phyloP scores from a whole-genome alignment of 2,797 vertebrate genomes.

The Strix occidentalis region DNA sequence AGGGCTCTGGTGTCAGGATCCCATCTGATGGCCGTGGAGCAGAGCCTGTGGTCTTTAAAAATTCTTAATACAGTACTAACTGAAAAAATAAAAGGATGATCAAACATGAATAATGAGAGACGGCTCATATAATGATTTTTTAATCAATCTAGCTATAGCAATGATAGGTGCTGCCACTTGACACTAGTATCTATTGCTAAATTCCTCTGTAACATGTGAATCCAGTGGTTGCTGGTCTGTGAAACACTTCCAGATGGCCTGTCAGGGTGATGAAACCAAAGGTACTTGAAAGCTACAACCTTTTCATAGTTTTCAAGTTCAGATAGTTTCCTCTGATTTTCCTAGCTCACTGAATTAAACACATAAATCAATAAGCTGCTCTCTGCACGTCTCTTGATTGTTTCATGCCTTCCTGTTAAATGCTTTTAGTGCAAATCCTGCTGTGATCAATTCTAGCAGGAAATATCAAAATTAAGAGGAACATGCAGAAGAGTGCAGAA shows the following conservation, averaged over 20 bases:
- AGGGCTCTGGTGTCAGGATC: background rate
- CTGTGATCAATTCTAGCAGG: background rate
- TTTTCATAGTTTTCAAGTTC: background rate
- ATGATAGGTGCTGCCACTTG: background rate
- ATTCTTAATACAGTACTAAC: background rate
- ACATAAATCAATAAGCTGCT: background rate
- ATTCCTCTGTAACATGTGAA: background rate
- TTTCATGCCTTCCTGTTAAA: background rate
- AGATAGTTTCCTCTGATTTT: background rate
- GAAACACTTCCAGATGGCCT: background rate
- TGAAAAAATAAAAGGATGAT: background rate
- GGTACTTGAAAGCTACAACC: background rate
- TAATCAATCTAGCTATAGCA: background rate
- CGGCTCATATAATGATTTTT: background rate
- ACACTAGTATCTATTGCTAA: background rate
- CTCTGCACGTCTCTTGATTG: background rate
- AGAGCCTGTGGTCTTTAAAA: background rate
- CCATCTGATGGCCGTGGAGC: background rate
- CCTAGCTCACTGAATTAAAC: background rate
- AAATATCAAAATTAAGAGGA: background rate
- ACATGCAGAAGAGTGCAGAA: background rate
- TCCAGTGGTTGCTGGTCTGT: background rate
- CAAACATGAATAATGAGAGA: background rate
- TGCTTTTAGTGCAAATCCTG: background rate
- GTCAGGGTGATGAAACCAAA: background rate